Conservation (phyloP, 2,113 vertebrate species). For the Pelecanoides urinatrix region DNA sequence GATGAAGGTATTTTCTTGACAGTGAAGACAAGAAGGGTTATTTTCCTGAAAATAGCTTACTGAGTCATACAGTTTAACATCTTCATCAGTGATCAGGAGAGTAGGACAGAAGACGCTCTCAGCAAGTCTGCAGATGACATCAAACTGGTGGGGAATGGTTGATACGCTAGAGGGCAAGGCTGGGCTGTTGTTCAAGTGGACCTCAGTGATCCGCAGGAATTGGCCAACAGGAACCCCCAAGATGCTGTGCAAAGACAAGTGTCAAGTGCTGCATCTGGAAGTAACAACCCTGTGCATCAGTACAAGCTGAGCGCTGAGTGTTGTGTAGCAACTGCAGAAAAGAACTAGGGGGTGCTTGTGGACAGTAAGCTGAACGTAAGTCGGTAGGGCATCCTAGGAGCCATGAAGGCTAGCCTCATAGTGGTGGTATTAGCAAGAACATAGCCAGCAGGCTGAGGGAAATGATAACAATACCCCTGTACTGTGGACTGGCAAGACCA, state of each 20-base stretch:
- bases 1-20: neutral
- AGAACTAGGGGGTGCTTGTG: neutral
- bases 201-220: neutral
- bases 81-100: neutral
- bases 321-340: neutral
- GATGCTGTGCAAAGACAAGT: neutral
- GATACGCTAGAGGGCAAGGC: neutral
- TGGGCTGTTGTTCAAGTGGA: neutral
- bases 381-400: neutral
- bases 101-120: neutral
- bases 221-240: neutral
- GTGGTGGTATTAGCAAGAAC: neutral
- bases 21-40: neutral
- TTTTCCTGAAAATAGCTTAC: neutral
- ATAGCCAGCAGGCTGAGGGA: neutral
- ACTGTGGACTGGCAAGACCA: neutral
- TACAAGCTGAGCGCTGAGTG: neutral
- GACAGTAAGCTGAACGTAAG: neutral
- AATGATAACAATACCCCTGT: neutral
- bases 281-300: neutral
- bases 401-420: neutral
- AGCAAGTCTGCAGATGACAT: neutral
- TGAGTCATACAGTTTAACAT: neutral
- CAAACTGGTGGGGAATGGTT: neutral
- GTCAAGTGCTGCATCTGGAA: neutral